A percentile compares a stretch with the other conserved stretches of the same genome.
phyloP scores from a whole-genome alignment of 2,113 vertebrate species.

The Mus spicilegus region DNA sequence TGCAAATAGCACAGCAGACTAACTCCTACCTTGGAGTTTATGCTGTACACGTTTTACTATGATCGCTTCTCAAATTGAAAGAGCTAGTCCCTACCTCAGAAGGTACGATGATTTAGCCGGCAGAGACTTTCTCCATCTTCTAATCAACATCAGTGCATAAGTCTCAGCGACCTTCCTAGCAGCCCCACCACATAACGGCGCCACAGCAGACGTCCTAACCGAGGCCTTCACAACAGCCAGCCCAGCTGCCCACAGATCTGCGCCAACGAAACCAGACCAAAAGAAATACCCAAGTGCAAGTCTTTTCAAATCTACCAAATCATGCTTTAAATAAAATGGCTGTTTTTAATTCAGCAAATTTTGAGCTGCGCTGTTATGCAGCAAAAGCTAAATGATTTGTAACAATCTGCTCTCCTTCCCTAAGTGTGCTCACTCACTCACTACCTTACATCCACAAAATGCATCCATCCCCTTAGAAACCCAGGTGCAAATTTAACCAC shows the following conservation, averaged over 20 bases:
- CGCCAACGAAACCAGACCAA: neutral
- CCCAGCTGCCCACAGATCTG: neutral
- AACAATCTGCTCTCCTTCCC: neutral
- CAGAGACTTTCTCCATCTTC: neutral
- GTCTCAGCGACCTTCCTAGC: neutral
- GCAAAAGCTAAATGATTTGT: neutral
- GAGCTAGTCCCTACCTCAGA: neutral
- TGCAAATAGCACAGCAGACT: neutral
- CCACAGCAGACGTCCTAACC: neutral
- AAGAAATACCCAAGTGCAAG: neutral
- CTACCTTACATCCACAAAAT: neutral
- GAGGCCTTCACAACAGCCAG: neutral
- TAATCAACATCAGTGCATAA: neutral
- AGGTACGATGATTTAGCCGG: neutral
- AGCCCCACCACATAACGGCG: neutral
- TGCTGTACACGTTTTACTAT: neutral
- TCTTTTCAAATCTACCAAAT: neutral
- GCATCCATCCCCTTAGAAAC: constrained; percentile 6
- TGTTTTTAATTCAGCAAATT: neutral
- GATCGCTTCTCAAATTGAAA: neutral
- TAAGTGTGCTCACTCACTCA: neutral
- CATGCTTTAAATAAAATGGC: neutral
- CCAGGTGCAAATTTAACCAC: constrained; percentile 16
- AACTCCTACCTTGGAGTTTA: neutral
- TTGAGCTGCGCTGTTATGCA: neutral